Evolutionary conservation across 92 coral and sea anemone genomes (phyloP).

Genomic region (Parazoanthus atlanticus): DNA sequence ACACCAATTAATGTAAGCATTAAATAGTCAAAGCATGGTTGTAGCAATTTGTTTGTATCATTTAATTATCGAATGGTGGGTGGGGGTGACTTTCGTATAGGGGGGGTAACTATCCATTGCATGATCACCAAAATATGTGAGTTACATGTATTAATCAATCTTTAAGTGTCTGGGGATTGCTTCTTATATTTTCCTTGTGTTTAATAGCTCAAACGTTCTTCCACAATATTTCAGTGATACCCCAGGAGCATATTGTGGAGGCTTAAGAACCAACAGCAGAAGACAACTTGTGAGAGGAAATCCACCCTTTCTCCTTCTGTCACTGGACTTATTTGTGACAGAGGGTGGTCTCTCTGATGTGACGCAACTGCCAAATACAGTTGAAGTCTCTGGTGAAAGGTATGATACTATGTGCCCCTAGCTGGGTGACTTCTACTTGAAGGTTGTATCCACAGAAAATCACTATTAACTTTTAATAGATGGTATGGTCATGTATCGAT

Average conservation of each 20-base stretch:
- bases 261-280: slow-evolving; percentile 47
- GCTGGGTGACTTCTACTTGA: too few relatives aligned
- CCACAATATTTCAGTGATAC: slow-evolving; percentile 26
- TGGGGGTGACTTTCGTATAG: too few relatives aligned
- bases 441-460: too few relatives aligned
- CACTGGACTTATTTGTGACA: slow-evolving; percentile 48
- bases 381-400: slow-evolving; percentile 40
- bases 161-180: slow-evolving; percentile 34
- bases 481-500: too few relatives aligned
- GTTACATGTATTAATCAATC: not conserved
- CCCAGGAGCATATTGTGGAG: slow-evolving; percentile 40
- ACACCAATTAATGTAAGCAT: slow-evolving; percentile 55
- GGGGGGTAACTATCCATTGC: not conserved
- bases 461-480: too few relatives aligned
- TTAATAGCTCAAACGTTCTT: slow-evolving; percentile 1
- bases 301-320: slow-evolving; percentile 44
- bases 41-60: not conserved
- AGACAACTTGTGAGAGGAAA: too few relatives aligned
- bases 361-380: slow-evolving; percentile 24
- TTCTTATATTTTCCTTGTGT: slow-evolving; percentile 31
- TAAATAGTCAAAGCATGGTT: not conserved
- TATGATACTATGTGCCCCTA: not conserved
- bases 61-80: not conserved
- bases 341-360: slow-evolving; percentile 38
- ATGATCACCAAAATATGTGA: not conserved